These are phyloP conservation scores for Mycteria americana DNA, from an alignment of 2,797 vertebrate genomes.

Conservation along the genomic window DNA sequence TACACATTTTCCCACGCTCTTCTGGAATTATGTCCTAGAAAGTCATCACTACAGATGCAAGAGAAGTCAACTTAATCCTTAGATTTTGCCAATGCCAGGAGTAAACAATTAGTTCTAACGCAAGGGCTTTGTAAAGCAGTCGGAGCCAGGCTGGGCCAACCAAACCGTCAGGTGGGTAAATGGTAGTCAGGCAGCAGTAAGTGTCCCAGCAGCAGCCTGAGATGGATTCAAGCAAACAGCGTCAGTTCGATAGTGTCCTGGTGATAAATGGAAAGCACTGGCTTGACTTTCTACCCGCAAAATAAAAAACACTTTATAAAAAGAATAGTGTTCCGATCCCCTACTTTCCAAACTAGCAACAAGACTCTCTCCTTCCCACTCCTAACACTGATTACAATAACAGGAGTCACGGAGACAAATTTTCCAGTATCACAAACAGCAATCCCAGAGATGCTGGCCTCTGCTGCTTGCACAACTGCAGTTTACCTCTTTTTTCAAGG, in stretches of 20 bases:
- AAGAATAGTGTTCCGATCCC: background rate
- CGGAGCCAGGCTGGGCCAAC: background rate
- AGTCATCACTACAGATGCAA: background rate
- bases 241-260: background rate
- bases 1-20: accelerated
- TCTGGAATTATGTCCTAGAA: background rate
- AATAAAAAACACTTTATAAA: background rate
- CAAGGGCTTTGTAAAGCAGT: background rate
- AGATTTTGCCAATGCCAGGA: background rate
- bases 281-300: background rate
- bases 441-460: background rate
- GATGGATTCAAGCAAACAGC: background rate
- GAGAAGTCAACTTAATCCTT: background rate
- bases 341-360: background rate
- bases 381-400: background rate
- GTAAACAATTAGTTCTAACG: background rate
- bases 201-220: background rate
- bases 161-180: background rate
- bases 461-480: background rate
- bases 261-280: background rate
- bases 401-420: background rate
- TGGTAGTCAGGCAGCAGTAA: background rate
- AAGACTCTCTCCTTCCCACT: background rate
- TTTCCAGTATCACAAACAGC: background rate
- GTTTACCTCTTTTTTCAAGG: background rate